A percentile compares a stretch with the other conserved stretches of the same genome.
Evolutionary conservation across 2,113 vertebrate species (phyloP).

Genomic region (Gallinago media): DNA sequence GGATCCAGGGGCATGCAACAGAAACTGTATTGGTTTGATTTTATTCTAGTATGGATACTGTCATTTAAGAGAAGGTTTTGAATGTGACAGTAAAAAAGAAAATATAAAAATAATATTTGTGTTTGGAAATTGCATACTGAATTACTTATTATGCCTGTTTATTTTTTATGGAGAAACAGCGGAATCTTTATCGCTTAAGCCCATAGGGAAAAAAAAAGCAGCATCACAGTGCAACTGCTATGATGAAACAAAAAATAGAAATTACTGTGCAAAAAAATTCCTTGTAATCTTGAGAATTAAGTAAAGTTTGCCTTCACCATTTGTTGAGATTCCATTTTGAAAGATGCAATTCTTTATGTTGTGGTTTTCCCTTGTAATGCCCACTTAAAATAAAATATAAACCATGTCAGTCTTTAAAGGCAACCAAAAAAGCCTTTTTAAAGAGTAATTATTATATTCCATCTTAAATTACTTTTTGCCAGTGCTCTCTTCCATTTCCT

Average conservation of each 20-base stretch:
- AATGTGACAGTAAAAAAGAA: neutral
- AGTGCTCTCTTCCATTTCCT: neutral
- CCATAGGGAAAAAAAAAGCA: neutral
- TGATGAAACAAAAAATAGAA: neutral
- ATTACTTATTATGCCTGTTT: neutral
- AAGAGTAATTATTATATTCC: neutral
- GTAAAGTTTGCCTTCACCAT: neutral
- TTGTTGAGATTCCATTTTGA: neutral
- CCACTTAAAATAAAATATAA: neutral
- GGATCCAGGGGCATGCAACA: neutral
- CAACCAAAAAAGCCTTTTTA: neutral
- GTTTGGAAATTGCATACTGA: neutral
- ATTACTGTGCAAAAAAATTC: neutral
- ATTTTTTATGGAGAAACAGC: neutral
- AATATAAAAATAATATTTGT: neutral
- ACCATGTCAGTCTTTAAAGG: neutral
- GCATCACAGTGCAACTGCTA: neutral
- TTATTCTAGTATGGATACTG: neutral
- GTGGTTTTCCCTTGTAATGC: neutral
- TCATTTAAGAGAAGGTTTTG: neutral
- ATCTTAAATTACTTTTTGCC: slow-evolving; percentile 8
- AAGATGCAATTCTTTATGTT: neutral
- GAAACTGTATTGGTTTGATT: neutral
- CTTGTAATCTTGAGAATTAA: neutral
- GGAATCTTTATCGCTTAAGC: neutral